Evolutionary conservation across 2,888 invertebrate species (phyloP).

Genomic region (Apamea anceps): DNA sequence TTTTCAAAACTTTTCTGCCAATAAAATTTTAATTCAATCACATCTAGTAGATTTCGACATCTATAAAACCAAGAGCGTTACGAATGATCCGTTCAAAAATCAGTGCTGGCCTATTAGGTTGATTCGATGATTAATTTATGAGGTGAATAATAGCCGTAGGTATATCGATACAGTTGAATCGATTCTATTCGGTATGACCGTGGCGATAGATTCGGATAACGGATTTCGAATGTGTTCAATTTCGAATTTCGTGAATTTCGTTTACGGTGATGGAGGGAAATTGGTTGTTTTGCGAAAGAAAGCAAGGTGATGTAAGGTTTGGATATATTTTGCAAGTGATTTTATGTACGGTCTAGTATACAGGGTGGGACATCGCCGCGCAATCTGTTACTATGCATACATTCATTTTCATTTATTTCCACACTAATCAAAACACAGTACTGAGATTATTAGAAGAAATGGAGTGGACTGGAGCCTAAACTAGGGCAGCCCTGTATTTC

Average conservation of each 20-base stretch:
- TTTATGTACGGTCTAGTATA: background rate
- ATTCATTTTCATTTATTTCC: too few relatives aligned
- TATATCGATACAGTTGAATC: constrained; percentile 82
- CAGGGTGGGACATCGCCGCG: too few relatives aligned
- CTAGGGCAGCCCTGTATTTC: too few relatives aligned
- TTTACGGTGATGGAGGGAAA: constrained; percentile 5
- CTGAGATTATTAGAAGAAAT: too few relatives aligned
- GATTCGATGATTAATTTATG: constrained; percentile 89
- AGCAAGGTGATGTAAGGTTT: background rate
- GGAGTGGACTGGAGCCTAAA: too few relatives aligned
- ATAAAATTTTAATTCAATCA: constrained; percentile 63
- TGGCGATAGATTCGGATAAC: constrained; percentile 80
- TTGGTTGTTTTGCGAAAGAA: constrained; percentile 1
- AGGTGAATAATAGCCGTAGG: constrained; percentile 87
- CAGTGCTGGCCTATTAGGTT: constrained; percentile 86
- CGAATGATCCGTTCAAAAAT: constrained; percentile 86
- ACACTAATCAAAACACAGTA: too few relatives aligned
- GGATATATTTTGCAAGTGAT: background rate
- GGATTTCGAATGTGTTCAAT: constrained; percentile 72
- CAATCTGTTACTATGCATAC: background rate
- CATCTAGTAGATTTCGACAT: constrained; percentile 73
- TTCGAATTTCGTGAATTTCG: constrained; percentile 53
- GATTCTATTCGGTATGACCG: constrained; percentile 73
- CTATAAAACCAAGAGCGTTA: constrained; percentile 75
- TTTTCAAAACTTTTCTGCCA: constrained; percentile 31